phyloP scores from a whole-genome alignment of 35 echinoderm and acorn worm genomes.

The Apostichopus californicus region DNA sequence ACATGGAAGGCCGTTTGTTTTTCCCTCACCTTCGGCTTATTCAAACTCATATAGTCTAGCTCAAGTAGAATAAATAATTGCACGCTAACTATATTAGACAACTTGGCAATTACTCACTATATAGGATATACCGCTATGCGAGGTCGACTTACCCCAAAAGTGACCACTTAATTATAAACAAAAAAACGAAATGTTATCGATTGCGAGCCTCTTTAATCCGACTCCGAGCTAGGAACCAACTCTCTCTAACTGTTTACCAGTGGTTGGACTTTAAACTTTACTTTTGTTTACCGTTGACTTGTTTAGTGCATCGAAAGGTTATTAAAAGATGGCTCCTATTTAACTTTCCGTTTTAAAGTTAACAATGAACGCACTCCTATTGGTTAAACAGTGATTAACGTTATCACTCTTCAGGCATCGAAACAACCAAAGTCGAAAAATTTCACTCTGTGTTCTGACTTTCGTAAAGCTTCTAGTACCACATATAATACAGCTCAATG shows the following conservation, averaged over 20 bases:
- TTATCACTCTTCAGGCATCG: conserved; percentile 30
- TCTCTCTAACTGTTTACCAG: conserved; percentile 48
- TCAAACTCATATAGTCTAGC: too few relatives aligned
- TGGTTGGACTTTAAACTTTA: conserved; percentile 51
- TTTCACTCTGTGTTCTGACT: conserved; percentile 48
- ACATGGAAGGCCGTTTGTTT: too few relatives aligned
- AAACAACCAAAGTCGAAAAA: conserved; percentile 30
- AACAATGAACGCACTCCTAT: neutral
- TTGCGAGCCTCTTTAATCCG: conserved; percentile 12
- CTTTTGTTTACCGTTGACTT: conserved; percentile 44
- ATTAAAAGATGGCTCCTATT: conserved; percentile 53
- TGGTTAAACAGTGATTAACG: conserved; percentile 46
- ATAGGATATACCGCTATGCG: too few relatives aligned
- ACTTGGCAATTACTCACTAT: too few relatives aligned
- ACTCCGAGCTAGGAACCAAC: conserved; percentile 45
- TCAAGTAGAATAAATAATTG: too few relatives aligned
- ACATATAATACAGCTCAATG: neutral
- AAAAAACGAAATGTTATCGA: neutral
- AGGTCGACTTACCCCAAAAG: too few relatives aligned
- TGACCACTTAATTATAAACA: too few relatives aligned
- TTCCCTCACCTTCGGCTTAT: too few relatives aligned
- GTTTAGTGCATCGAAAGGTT: conserved; percentile 61
- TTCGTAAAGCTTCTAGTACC: neutral
- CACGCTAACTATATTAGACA: too few relatives aligned
- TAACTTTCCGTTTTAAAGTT: conserved; percentile 62